Percentiles rank a stretch among this genome's conserved stretches.
These are phyloP conservation scores for Zootoca vivipara DNA, from an alignment of 2,113 vertebrate species.

Conservation along the genomic window DNA sequence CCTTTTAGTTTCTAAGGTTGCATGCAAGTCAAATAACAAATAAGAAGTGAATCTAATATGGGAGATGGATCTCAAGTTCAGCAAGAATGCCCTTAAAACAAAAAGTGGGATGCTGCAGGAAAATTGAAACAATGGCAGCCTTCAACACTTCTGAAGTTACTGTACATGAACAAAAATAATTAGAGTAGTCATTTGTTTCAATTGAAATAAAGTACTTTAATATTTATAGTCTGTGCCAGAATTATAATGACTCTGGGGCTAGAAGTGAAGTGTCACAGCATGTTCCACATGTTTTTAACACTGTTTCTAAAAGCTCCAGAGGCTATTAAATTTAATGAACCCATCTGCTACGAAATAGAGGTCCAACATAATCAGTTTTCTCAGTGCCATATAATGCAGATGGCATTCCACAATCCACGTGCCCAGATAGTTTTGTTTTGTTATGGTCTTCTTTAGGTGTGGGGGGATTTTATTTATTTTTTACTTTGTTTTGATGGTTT, in stretches of 20 bases:
- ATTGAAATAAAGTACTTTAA: constrained; percentile 81
- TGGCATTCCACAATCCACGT: constrained; percentile 73
- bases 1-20: constrained; percentile 48
- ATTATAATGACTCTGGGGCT: constrained; percentile 78
- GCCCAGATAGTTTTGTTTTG: constrained; percentile 73
- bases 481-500: constrained; percentile 67
- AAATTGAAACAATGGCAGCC: constrained; percentile 44
- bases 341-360: constrained; percentile 88
- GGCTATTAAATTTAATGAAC: constrained; percentile 91
- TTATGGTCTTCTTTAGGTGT: constrained; percentile 60
- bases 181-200: constrained; percentile 74
- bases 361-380: constrained; percentile 80
- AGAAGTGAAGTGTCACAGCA: constrained; percentile 84
- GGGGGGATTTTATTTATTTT: constrained; percentile 36
- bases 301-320: constrained; percentile 84
- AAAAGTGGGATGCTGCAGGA: constrained; percentile 23
- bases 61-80: constrained; percentile 38
- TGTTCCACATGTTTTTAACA: constrained; percentile 86
- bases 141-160: constrained; percentile 64
- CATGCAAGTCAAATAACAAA: constrained; percentile 24
- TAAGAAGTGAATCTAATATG: constrained; percentile 48
- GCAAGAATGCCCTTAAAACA: constrained; percentile 44
- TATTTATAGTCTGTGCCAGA: constrained; percentile 83
- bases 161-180: constrained; percentile 67
- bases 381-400: constrained; percentile 80